Percentiles rank a stretch among this genome's conserved stretches.
phyloP scores from a whole-genome alignment of 2,797 vertebrate species.

The Cossypha dichroa region DNA sequence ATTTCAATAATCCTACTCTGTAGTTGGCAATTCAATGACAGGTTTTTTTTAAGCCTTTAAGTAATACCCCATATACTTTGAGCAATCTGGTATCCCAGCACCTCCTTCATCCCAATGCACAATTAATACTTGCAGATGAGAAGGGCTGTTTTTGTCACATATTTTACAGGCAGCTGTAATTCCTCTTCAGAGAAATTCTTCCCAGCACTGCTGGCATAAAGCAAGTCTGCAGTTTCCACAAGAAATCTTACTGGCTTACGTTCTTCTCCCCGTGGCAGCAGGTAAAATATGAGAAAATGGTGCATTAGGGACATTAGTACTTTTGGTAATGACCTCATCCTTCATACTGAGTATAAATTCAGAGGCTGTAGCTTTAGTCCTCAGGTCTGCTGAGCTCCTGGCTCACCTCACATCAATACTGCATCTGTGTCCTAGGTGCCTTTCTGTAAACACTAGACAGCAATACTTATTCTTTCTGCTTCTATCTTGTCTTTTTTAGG shows the following conservation, averaged over 20 bases:
- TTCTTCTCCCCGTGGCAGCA: not conserved
- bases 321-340: not conserved
- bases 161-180: not conserved
- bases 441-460: not conserved
- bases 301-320: not conserved
- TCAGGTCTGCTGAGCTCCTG: not conserved
- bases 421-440: not conserved
- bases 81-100: not conserved
- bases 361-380: not conserved
- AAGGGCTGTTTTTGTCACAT: not conserved
- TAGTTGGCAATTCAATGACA: not conserved
- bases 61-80: not conserved
- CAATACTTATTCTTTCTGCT: not conserved
- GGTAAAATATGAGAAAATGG: not conserved
- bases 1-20: slow-evolving; percentile 18
- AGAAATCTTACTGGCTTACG: not conserved
- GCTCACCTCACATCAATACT: not conserved
- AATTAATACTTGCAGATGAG: slow-evolving; percentile 8
- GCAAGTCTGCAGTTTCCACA: not conserved
- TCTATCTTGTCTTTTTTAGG: not conserved
- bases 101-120: not conserved
- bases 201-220: not conserved
- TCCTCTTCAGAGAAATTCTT: slow-evolving; percentile 10
- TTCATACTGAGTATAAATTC: not conserved
- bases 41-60: not conserved